These are phyloP conservation scores for Halcyon senegalensis DNA, from an alignment of 2,113 vertebrate genomes.

Conservation along the genomic window DNA sequence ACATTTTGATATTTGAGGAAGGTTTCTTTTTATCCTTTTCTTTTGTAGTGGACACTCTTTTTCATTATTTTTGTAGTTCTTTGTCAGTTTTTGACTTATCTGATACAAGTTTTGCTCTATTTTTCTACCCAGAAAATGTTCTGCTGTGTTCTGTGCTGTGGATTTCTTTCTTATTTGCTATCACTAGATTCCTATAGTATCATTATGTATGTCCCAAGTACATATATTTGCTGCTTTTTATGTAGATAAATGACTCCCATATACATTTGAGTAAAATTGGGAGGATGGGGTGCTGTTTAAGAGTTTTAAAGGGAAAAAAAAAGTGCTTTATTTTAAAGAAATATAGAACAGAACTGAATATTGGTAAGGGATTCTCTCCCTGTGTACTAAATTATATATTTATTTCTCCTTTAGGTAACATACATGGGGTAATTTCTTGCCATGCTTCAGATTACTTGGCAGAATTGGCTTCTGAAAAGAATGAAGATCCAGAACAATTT, in stretches of 20 bases:
- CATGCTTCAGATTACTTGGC: conserved; percentile 46
- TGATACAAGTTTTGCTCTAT: background rate
- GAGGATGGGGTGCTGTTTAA: background rate
- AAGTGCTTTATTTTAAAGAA: background rate
- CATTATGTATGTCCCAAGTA: background rate
- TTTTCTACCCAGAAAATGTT: background rate
- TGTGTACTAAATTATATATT: background rate
- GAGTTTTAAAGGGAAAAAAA: background rate
- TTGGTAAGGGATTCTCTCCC: background rate
- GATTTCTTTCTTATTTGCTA: background rate
- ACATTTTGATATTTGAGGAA: background rate
- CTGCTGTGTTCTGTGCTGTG: background rate
- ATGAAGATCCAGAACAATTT: conserved; percentile 65
- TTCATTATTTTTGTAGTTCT: background rate
- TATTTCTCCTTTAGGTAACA: conserved; percentile 39
- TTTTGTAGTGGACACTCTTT: background rate
- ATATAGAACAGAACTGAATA: background rate
- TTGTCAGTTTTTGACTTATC: background rate
- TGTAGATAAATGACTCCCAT: background rate
- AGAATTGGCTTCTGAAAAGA: conserved; percentile 49
- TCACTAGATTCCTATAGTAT: background rate
- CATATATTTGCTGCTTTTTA: background rate
- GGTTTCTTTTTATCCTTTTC: background rate
- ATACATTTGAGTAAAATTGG: background rate
- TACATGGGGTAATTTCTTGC: conserved; percentile 32